Conservation (phyloP, 2,888 invertebrate species). For the Allolobophora icterica region DNA sequence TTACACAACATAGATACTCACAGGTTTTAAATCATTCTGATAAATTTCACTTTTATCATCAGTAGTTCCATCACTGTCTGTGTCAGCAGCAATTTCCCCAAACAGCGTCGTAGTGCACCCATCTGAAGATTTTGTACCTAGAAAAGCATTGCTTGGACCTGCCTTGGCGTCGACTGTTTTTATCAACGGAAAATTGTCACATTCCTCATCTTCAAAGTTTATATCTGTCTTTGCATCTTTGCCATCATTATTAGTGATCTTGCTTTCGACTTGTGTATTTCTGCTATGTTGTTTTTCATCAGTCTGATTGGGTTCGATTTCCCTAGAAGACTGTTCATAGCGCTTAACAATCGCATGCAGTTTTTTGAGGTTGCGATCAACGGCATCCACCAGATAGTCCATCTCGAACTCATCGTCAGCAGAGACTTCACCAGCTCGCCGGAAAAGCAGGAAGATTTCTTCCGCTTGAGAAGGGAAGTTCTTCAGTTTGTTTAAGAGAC, state of each 20-base stretch:
- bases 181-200: neutral
- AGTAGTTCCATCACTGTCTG: neutral
- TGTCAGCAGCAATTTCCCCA: neutral
- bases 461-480: neutral
- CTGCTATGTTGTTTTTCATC: neutral
- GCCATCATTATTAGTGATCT: neutral
- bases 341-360: neutral
- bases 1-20: neutral
- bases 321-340: neutral
- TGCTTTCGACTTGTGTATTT: neutral
- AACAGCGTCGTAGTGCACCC: neutral
- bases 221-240: neutral
- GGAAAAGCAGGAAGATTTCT: neutral
- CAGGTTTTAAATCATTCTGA: neutral
- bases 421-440: neutral
- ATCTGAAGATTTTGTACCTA: no score
- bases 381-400: constrained; percentile 29
- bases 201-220: neutral
- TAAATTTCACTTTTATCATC: constrained; percentile 13
- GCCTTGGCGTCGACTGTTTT: neutral
- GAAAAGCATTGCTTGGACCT: no score
- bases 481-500: neutral
- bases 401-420: constrained; percentile 35
- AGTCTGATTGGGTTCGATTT: neutral
- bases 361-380: constrained; percentile 30